phyloP scores from a whole-genome alignment of 1,140 invertebrate species.

The Drosophila lacteicornis region DNA sequence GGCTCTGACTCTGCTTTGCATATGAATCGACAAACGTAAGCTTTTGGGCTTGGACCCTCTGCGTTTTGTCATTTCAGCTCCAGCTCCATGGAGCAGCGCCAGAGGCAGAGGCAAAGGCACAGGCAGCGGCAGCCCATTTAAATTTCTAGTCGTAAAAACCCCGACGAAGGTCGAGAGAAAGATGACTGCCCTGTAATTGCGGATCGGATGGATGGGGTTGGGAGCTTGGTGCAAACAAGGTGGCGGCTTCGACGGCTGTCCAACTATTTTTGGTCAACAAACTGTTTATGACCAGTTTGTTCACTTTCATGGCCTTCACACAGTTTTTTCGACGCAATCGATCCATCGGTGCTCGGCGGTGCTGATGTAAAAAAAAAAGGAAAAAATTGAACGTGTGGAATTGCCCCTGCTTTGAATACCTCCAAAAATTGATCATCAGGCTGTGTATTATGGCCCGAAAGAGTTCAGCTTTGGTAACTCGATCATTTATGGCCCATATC shows the following conservation, averaged over 20 bases:
- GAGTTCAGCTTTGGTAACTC: constrained; percentile 43
- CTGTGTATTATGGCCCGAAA: constrained; percentile 14
- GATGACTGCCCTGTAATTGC: constrained; percentile 55
- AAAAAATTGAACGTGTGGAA: constrained; percentile 62
- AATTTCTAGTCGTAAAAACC: constrained; percentile 68
- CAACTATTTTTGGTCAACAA: constrained; percentile 75
- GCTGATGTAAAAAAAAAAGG: constrained; percentile 23
- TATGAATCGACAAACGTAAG: constrained; percentile 46
- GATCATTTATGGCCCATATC: constrained; percentile 53
- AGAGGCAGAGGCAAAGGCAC: too few relatives aligned
- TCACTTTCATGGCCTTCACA: constrained; percentile 83
- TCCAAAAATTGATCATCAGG: constrained; percentile 42
- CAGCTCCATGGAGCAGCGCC: neutral
- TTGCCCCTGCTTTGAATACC: constrained; percentile 71
- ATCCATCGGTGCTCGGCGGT: constrained; percentile 24
- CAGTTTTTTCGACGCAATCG: constrained; percentile 66
- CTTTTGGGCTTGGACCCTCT: constrained; percentile 8
- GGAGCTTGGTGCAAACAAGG: constrained; percentile 21
- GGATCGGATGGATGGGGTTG: constrained; percentile 27
- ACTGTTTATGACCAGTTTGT: constrained; percentile 78
- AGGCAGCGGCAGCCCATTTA: constrained; percentile 34
- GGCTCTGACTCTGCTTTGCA: constrained; percentile 59
- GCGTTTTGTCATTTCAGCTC: constrained; percentile 30
- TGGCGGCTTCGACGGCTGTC: constrained; percentile 10
- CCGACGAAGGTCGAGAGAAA: constrained; percentile 65